Conservation (phyloP, 2,113 vertebrate species). For the Pseudolaguvia tuberculata region DNA sequence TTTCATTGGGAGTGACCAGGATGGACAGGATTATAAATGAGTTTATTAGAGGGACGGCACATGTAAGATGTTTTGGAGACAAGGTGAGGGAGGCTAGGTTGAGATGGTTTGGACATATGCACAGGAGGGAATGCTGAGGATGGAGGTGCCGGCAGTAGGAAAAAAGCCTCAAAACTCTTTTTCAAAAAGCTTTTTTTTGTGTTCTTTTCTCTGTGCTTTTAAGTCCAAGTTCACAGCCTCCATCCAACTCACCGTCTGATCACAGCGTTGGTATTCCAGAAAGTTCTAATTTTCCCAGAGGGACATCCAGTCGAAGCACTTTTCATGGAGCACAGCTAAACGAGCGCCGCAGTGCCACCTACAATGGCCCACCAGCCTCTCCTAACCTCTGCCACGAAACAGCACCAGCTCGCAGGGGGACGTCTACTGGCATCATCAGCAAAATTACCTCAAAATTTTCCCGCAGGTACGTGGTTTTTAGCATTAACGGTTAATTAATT, state of each 20-base stretch:
- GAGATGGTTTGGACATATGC: no score
- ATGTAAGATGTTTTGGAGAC: no score
- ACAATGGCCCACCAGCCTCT: conserved; percentile 91
- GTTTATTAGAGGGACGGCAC: no score
- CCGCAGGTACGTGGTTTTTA: conserved; percentile 86
- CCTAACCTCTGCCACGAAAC: conserved; percentile 84
- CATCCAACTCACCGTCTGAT: conserved; percentile 90
- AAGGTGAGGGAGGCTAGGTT: no score
- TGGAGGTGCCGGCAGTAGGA: no score
- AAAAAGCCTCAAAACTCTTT: no score
- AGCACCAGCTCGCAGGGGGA: conserved; percentile 84
- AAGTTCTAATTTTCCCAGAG: conserved; percentile 89
- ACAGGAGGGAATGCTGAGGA: no score
- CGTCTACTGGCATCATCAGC: conserved; percentile 91
- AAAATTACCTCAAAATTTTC: conserved; percentile 97
- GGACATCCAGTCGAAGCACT: conserved; percentile 92
- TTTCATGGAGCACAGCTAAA: conserved; percentile 95
- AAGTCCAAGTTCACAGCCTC: conserved; percentile 78
- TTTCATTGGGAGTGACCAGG: no score
- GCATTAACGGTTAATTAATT: no score
- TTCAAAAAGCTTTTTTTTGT: no score
- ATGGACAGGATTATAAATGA: no score
- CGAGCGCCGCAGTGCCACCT: conserved; percentile 88
- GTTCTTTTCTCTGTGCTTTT: not conserved
- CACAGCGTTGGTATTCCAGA: conserved; percentile 95